These are phyloP conservation scores for Calypte anna DNA, from an alignment of 2,113 vertebrate species.

Conservation along the genomic window DNA sequence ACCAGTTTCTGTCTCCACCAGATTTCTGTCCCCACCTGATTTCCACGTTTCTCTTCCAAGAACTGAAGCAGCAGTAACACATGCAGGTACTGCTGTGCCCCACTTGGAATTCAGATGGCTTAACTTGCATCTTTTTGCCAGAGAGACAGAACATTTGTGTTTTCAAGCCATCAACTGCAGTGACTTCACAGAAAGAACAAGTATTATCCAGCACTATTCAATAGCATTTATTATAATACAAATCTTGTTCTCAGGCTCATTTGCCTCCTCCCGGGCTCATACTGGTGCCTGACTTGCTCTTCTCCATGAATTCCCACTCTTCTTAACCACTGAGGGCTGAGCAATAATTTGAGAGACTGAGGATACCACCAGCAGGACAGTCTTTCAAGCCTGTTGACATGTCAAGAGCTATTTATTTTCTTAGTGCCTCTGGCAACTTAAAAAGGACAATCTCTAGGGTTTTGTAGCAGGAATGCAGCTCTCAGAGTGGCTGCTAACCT, in stretches of 20 bases:
- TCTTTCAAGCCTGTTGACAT: neutral
- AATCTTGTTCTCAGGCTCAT: conserved; percentile 5
- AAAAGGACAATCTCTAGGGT: neutral
- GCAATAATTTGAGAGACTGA: neutral
- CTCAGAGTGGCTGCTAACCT: neutral
- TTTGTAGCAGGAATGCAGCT: neutral
- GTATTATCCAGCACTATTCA: neutral
- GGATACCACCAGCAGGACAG: neutral
- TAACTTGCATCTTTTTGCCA: neutral
- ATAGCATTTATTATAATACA: neutral
- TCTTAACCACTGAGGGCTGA: neutral
- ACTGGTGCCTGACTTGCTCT: neutral
- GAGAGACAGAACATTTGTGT: neutral
- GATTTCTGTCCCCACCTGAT: neutral
- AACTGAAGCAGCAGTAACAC: neutral
- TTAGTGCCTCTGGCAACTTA: conserved; percentile 8
- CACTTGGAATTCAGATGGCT: neutral
- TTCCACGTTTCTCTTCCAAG: neutral
- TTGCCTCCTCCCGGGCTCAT: neutral
- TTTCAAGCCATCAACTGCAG: neutral
- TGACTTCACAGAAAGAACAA: conserved; percentile 20
- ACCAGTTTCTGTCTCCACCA: neutral
- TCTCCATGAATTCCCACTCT: neutral
- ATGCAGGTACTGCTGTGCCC: neutral
- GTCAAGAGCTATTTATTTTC: neutral